Base-by-base conservation (phyloP, 2,888 invertebrate species). In the Acanthosepion lycidas region DNA sequence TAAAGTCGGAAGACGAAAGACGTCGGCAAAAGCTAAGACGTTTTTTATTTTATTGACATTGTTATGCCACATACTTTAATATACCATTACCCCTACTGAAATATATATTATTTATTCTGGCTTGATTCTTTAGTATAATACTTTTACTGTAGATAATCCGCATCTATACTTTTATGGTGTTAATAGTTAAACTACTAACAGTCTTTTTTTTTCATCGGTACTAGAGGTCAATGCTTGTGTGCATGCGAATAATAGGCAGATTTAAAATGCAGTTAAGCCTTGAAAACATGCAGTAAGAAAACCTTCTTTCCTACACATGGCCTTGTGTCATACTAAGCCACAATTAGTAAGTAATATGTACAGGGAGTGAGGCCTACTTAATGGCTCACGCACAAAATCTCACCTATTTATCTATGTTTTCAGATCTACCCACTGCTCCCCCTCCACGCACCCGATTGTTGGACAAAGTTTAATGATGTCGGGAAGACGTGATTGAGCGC, bases 401-500 rank as follows among this genome's bases (percentile, higher is more conserved):
- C 78, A 78, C n/a, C 15, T 33, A 15, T n/a, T n/a, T 78, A n/a
- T 78, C 78, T 78, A 78, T 78, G 78, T n/a, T 33, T n/a, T n/a
- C 15, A n/a, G n/a, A 78, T 78, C 78, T 33, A 78, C 78, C 78
- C n/a, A 15, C n/a, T n/a, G 9, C 12, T 12, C 15, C 9, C 78
- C n/a, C n/a, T 6, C 23, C 9, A n/a, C 9, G 12, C 28, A 23
- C 28, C 8, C n/a, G 9, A 78, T 15, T 78, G 12, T 78, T n/a
- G 15, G 12, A 78, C n/a, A 18, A 78, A 78, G 78, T 78, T 78
- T 78, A 78, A 78, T 78, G 78, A 78, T 78, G n/a, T 78, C 15
- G 78, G 78, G 78, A 78, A 78, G 78, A 78, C 78, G 78, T 78
- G 78, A 78, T 78, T n/a, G 12, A 78, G 78, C 78, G 78, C 78